Percentiles rank a stretch among this genome's conserved stretches.
phyloP scores from a whole-genome alignment of 2,113 vertebrate species.

The Podarcis raffonei region DNA sequence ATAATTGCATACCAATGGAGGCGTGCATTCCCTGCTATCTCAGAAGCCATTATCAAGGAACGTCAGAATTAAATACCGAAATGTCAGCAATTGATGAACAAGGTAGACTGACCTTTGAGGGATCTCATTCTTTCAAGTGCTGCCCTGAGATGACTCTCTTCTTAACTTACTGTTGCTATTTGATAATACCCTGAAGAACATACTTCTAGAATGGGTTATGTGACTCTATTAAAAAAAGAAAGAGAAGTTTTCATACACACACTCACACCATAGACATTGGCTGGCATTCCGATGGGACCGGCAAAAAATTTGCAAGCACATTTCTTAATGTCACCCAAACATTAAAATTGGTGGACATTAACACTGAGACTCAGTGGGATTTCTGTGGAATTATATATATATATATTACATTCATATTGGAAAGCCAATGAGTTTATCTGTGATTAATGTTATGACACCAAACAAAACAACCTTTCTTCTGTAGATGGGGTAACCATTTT shows the following conservation, averaged over 20 bases:
- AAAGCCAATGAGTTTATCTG: constrained; percentile 55
- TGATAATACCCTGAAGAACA: constrained; percentile 73
- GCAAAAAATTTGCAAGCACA: not conserved
- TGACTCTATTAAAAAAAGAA: constrained; percentile 42
- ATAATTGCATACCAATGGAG: constrained; percentile 93
- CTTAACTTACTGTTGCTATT: constrained; percentile 75
- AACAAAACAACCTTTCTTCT: constrained; percentile 55
- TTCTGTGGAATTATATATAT: constrained; percentile 31
- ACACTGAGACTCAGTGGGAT: constrained; percentile 17
- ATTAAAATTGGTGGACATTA: constrained; percentile 47
- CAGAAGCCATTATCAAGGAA: constrained; percentile 89
- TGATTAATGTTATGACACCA: constrained; percentile 60
- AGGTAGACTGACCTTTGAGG: constrained; percentile 93
- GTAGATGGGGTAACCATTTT: constrained; percentile 52
- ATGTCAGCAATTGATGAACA: constrained; percentile 95
- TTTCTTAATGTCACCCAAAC: constrained; percentile 48
- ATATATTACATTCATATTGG: constrained; percentile 18
- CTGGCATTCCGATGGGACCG: constrained; percentile 30
- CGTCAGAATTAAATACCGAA: constrained; percentile 94
- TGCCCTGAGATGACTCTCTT: constrained; percentile 67
- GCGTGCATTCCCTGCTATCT: constrained; percentile 88
- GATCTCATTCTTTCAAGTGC: constrained; percentile 78
- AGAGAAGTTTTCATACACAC: constrained; percentile 28
- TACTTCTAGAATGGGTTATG: constrained; percentile 24
- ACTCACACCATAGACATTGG: not conserved